Percentiles rank a stretch among this genome's conserved stretches.
These are phyloP conservation scores for human DNA, from an alignment of 2,113 vertebrate genomes.

Conservation along the genomic window DNA sequence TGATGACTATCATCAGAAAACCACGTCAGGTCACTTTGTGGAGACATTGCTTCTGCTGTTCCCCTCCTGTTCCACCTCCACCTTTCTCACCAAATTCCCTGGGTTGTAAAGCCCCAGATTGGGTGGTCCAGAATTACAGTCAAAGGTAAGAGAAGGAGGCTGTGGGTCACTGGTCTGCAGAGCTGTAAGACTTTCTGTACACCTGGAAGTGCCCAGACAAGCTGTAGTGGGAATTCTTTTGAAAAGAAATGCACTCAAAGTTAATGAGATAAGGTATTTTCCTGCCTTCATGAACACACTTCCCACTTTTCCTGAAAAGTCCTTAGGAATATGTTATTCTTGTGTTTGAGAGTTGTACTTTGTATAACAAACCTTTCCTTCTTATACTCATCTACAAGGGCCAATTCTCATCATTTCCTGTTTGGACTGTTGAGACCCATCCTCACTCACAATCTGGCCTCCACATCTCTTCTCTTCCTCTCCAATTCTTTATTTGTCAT, in stretches of 20 bases:
- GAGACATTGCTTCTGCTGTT: neutral
- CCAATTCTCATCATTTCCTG: neutral
- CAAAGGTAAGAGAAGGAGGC: neutral
- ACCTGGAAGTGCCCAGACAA: neutral
- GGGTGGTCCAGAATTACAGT: neutral
- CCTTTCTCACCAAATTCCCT: neutral
- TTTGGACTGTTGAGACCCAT: too few relatives aligned
- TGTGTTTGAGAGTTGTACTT: neutral
- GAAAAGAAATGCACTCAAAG: neutral
- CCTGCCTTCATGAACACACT: neutral
- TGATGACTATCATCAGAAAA: neutral
- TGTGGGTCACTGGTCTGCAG: rapidly evolving
- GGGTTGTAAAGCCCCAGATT: neutral
- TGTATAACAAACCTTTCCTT: neutral
- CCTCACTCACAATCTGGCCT: neutral
- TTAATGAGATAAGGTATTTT: neutral
- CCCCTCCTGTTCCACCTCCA: neutral
- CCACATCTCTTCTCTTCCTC: neutral
- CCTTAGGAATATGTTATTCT: neutral
- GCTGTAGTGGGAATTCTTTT: neutral
- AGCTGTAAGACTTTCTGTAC: neutral
- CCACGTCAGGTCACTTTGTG: neutral
- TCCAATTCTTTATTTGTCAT: neutral
- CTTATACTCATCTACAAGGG: neutral
- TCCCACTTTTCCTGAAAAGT: neutral